Evolutionary conservation across 2,888 invertebrate genomes (phyloP), one percentile per base, ranked within the genome.

Genomic region (Neoaliturus tenellus): DNA sequence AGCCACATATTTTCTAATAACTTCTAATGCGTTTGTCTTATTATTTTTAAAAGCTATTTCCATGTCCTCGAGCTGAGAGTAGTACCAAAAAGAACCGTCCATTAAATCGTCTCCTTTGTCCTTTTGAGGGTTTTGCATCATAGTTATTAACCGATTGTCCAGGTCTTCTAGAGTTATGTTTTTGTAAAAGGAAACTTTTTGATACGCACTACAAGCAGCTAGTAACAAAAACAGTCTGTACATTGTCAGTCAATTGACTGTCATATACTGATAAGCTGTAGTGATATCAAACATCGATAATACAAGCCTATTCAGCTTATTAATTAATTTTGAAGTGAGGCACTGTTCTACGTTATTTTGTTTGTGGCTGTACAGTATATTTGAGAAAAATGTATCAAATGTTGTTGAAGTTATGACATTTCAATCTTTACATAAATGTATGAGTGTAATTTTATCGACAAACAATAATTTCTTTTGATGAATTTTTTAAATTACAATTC

Each of bases 131-230:
- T 71, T 39, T 28, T 3, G n/a, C 5, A 71, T 71, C 71, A 71
- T 71, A 12, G n/a, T 71, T 8, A 71, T 20, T 3, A 71, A 20
- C 14, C 71, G 4, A 20, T 31, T 39, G 23, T 71, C 71, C 25
- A 71, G n/a, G n/a, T 71, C 71, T n/a, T 71, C 71, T 14, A 71
- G 71, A 20, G 71, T 71, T 6, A 71, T 71, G 71, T 71, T 71
- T 71, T 71, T 71, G 39, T 71, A 71, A 17, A 71, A 71, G 17
- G 71, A 71, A 1, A 71, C 71, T 35, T 71, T 33, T 39, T 71
- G 71, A 39, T 71, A 71, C 1, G 10, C 71, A 39, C 39, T 71
- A 25, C 39, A 33, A 39, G 23, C 23, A 14, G 35, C 28, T 33
- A 39, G 3, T 39, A 71, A 71, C 20, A 71, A 0, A 35, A 33